Percentiles rank a stretch among this genome's conserved stretches.
Conservation (phyloP, 2,888 invertebrate species). For the Epistrophella euchroma region DNA sequence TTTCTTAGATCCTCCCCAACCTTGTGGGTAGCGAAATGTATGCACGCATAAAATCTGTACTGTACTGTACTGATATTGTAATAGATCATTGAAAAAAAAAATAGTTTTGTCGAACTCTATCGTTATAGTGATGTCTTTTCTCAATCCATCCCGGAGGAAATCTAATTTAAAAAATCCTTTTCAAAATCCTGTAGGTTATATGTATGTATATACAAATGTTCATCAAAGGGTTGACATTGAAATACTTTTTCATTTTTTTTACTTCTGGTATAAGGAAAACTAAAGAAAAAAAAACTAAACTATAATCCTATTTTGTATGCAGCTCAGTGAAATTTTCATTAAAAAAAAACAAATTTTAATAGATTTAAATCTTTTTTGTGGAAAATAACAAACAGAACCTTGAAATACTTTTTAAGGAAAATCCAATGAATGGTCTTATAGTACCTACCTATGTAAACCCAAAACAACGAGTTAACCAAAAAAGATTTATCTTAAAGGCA, state of each 20-base stretch:
- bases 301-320: not conserved
- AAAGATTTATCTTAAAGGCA: constrained; percentile 29
- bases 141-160: too few species aligned
- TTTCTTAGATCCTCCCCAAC: too few species aligned
- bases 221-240: not conserved
- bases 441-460: too few species aligned
- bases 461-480: too few species aligned
- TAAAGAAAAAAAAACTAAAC: too few species aligned
- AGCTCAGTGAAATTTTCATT: not conserved
- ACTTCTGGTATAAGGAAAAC: not conserved
- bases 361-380: not conserved
- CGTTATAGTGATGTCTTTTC: too few species aligned
- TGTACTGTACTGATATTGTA: too few species aligned
- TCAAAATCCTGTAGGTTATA: not conserved
- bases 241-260: not conserved
- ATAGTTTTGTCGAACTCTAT: too few species aligned
- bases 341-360: not conserved
- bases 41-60: too few species aligned
- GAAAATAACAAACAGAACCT: constrained; percentile 5
- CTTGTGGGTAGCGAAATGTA: too few species aligned
- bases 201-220: not conserved
- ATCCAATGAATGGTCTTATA: not conserved
- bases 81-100: too few species aligned
- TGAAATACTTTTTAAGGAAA: constrained; percentile 4
- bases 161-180: too few species aligned